Evolutionary conservation across 2,888 invertebrate genomes (phyloP).

Genomic region (Andrena chrysosceles): DNA sequence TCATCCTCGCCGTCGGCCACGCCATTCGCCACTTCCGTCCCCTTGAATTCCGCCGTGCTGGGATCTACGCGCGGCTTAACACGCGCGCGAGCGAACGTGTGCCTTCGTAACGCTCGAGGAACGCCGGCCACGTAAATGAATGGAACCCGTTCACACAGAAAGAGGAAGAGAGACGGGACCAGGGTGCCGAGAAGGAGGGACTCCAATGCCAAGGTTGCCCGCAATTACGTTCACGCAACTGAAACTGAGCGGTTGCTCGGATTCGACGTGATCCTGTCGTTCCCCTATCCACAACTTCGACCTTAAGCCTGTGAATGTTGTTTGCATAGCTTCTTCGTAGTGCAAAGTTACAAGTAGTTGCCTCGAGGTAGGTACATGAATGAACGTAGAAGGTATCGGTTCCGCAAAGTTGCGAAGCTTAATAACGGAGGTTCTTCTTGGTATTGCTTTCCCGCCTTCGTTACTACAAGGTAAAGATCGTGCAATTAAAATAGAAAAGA

Average conservation of each 20-base stretch:
- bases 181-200: slow-evolving; percentile 37
- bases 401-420: no score
- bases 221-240: slow-evolving; percentile 73
- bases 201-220: slow-evolving; percentile 74
- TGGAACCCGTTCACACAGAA: slow-evolving; percentile 66
- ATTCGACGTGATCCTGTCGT: slow-evolving; percentile 21
- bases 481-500: no score
- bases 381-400: no score
- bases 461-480: no score
- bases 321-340: no score
- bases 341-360: no score
- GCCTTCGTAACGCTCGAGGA: slow-evolving; percentile 59
- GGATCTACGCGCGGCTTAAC: slow-evolving; percentile 72
- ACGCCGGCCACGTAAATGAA: slow-evolving; percentile 66
- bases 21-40: slow-evolving; percentile 2
- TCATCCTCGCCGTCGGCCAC: not conserved
- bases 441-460: no score
- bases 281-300: not conserved
- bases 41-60: slow-evolving; percentile 19
- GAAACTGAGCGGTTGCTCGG: slow-evolving; percentile 45
- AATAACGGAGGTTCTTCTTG: no score
- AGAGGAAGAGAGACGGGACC: slow-evolving; percentile 45
- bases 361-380: no score
- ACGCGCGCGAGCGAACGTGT: slow-evolving; percentile 44
- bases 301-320: no score